These are phyloP conservation scores for Macrotrachela quadricornifera DNA, from an alignment of 1,140 invertebrate species.

Conservation along the genomic window DNA sequence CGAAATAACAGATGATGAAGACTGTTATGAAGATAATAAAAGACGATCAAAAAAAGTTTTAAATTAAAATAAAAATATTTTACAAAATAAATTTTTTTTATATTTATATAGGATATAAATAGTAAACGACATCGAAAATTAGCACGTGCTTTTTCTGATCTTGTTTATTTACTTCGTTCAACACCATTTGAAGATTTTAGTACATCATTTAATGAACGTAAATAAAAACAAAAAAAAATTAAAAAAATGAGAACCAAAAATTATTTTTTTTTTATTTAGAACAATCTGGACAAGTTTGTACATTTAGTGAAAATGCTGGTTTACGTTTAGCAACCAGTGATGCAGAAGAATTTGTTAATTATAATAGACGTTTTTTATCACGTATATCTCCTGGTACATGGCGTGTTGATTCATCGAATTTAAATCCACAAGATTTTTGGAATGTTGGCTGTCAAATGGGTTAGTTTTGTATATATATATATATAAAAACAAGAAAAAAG, in stretches of 20 bases:
- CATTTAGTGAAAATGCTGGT: slow-evolving; percentile 31
- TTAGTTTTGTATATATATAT: slow-evolving; percentile 15
- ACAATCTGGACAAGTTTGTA: slow-evolving; percentile 20
- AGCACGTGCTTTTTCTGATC: too few species aligned
- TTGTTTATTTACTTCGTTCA: too few species aligned
- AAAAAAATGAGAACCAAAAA: too few species aligned
- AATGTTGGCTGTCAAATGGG: slow-evolving; percentile 15
- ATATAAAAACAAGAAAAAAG: too few species aligned
- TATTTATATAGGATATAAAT: too few species aligned
- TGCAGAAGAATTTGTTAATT: slow-evolving; percentile 26
- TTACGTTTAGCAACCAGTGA: slow-evolving; percentile 28
- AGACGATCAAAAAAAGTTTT: background rate
- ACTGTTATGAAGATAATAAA: slow-evolving; percentile 9
- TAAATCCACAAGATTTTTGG: slow-evolving; percentile 6
- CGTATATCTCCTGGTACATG: slow-evolving; percentile 4
- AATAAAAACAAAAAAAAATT: too few species aligned
- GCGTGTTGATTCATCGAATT: background rate
- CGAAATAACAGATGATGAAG: slow-evolving; percentile 28
- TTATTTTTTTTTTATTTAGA: background rate
- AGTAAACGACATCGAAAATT: too few species aligned
- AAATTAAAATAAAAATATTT: background rate
- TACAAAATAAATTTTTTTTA: too few species aligned
- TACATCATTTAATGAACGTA: too few species aligned
- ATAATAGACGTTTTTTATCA: slow-evolving; percentile 4
- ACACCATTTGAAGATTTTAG: too few species aligned